Evolutionary conservation across 1,140 invertebrate genomes (phyloP).

Genomic region (Proales similis): DNA sequence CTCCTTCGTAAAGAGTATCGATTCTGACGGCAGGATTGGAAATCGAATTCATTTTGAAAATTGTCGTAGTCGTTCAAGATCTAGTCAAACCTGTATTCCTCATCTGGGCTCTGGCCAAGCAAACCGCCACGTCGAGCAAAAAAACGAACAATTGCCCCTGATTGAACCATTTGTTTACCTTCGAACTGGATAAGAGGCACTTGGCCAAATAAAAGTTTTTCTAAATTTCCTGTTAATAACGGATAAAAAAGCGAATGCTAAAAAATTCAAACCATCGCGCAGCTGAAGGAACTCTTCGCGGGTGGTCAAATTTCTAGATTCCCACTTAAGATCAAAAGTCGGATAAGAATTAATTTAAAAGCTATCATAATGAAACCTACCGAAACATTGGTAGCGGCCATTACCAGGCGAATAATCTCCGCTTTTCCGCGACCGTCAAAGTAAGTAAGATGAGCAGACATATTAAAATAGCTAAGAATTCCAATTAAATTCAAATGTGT

Average conservation of each 20-base stretch:
- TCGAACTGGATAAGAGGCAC: slow-evolving; percentile 40
- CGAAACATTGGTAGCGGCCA: slow-evolving; percentile 38
- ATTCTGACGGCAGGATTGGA: not conserved
- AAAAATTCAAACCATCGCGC: no score
- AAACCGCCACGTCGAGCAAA: slow-evolving; percentile 11
- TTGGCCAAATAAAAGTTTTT: slow-evolving; percentile 39
- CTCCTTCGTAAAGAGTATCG: slow-evolving; percentile 19
- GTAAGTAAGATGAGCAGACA: slow-evolving; percentile 25
- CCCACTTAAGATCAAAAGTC: not conserved
- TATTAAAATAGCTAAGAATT: no score
- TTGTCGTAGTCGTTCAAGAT: not conserved
- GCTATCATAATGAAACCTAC: slow-evolving; percentile 24
- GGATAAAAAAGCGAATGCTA: not conserved
- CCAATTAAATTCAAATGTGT: no score
- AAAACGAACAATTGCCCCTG: slow-evolving; percentile 38
- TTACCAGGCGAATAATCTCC: slow-evolving; percentile 39
- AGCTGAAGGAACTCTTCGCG: no score
- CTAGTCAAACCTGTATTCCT: slow-evolving; percentile 24
- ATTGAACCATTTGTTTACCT: slow-evolving; percentile 39
- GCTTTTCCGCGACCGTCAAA: slow-evolving; percentile 39
- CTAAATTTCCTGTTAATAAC: not conserved
- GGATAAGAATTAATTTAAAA: not conserved
- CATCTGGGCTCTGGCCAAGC: slow-evolving; percentile 8
- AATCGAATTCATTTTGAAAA: not conserved
- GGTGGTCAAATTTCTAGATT: no score